These are phyloP conservation scores for Panthera leo DNA, from an alignment of 2,113 vertebrate species.

Conservation along the genomic window DNA sequence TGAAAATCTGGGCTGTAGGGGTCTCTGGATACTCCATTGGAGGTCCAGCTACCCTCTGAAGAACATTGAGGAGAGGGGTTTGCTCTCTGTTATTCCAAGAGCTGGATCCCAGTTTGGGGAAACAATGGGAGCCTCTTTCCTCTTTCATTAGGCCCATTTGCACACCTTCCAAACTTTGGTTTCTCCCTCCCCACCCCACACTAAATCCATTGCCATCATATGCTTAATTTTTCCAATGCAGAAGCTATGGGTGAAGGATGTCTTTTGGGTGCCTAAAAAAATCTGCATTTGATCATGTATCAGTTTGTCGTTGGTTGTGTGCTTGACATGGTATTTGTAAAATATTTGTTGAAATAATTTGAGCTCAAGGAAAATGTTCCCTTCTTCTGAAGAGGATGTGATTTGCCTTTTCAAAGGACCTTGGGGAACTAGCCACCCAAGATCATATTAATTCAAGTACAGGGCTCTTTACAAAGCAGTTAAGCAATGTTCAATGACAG, in stretches of 20 bases:
- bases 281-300: neutral
- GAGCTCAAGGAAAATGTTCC: neutral
- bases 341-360: neutral
- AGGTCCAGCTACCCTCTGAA: neutral
- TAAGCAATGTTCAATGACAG: neutral
- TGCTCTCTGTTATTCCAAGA: neutral
- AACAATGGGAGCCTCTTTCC: neutral
- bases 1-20: neutral
- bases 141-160: neutral
- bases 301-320: neutral
- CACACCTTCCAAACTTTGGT: neutral
- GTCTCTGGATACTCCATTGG: neutral
- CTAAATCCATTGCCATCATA: neutral
- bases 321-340: neutral
- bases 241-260: neutral
- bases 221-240: neutral
- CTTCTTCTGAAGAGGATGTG: neutral
- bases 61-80: neutral
- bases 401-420: neutral
- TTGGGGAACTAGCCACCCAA: neutral
- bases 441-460: neutral
- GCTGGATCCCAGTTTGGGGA: neutral
- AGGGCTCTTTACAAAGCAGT: conserved; percentile 16
- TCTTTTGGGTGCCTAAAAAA: neutral
- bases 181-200: neutral